phyloP scores from a whole-genome alignment of 35 echinoderm and acorn worm genomes.

The Lytechinus variegatus region DNA sequence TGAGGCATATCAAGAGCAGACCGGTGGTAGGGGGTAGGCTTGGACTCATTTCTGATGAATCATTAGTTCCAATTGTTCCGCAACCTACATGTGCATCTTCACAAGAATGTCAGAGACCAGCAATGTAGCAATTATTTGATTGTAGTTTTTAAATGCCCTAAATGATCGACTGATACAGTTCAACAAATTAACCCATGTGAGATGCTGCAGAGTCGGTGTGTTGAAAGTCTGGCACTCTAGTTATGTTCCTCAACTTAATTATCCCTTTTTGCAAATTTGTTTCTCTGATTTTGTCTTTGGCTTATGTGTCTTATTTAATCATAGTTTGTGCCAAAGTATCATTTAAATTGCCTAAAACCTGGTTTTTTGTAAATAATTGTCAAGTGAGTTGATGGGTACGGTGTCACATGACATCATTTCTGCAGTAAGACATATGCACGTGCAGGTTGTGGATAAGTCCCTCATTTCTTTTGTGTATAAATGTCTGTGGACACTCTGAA shows the following conservation, averaged over 20 bases:
- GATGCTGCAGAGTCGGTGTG: not conserved
- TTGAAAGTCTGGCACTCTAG: not conserved
- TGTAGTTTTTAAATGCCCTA: not conserved
- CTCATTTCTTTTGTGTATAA: slow-evolving; percentile 31
- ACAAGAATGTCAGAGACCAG: not conserved
- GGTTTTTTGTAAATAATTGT: not conserved
- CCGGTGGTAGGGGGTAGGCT: slow-evolving; percentile 34
- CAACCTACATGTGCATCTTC: slow-evolving; percentile 46
- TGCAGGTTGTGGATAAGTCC: slow-evolving; percentile 13
- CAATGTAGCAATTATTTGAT: not conserved
- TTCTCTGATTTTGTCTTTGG: not conserved
- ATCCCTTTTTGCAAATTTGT: not conserved
- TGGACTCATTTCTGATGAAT: not conserved
- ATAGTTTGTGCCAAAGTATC: not conserved
- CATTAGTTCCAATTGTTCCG: not conserved
- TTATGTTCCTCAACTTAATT: not conserved
- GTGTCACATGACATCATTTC: not conserved
- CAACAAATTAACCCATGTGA: not conserved
- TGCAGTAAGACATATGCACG: not conserved
- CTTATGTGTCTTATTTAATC: not conserved
- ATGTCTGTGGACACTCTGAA: not conserved
- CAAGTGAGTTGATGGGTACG: not conserved
- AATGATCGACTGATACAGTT: not conserved
- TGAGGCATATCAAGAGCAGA: slow-evolving; percentile 52
- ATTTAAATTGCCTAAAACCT: not conserved